Base-by-base conservation (phyloP, 2,797 vertebrate species). In the Argya squamiceps region DNA sequence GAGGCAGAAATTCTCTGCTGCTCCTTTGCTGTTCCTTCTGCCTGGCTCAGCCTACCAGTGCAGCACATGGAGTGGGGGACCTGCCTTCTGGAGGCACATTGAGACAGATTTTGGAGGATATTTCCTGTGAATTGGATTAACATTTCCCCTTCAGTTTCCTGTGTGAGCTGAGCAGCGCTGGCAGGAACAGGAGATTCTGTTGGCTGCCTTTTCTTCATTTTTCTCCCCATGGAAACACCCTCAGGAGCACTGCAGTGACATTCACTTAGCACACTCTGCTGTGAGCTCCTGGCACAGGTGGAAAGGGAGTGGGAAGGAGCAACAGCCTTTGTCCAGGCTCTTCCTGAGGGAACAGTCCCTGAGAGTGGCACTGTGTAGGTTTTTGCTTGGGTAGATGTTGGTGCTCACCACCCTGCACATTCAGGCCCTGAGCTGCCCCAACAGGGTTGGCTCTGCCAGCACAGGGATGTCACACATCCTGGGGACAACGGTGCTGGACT, bases 231-330 rank as follows among this genome's bases (percentile, higher is more conserved):
- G 69, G 58, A 75, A 91, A 4, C 44, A 68, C 12, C 14, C 12
- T 68, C 32, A 10, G 60, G 64, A 80, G 46, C 1, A 1, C 18
- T 41, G 74, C 41, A 37, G 74, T 3, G 1, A 6, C 17, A 6
- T 27, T 69, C 6, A 2, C 23, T 43, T 69, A 4, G 47, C 59
- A 50, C 0, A 0, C 6, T 2, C 12, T 77, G 64, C 79, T 70
- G 29, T 15, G 73, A 44, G 59, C 70, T 85, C 53, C 74, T 62
- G 77, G 62, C 3, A 3, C 37, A 16, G 76, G 53, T 43, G 50
- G 12, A 73, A 62, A 2, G 1, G 63, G 68, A 55, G 47, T 27
- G n/a, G 53, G 60, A 59, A 23, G 80, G 44, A 84, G n/a, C 39
- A 84, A 56, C 55, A 60, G 53, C 60, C 49, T 75, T 65, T 62